These are phyloP conservation scores for Gephyroberyx darwinii DNA, from an alignment of 2,797 vertebrate genomes.

Conservation along the genomic window DNA sequence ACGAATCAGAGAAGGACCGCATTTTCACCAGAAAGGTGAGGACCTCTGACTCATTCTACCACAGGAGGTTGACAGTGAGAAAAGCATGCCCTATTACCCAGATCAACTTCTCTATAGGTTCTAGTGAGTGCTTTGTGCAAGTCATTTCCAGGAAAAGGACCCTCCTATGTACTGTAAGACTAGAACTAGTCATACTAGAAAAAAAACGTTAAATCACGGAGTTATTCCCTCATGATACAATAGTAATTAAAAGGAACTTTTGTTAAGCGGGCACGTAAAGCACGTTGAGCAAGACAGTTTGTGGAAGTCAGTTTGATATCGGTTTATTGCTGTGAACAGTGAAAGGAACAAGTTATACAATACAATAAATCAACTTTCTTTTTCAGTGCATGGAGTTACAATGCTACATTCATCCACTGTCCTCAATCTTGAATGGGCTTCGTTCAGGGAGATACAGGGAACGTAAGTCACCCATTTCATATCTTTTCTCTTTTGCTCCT, in stretches of 20 bases:
- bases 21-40: conserved; percentile 83
- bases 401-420: conserved; percentile 85
- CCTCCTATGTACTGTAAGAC: background rate
- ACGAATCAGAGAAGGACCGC: conserved; percentile 68
- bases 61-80: conserved; percentile 29
- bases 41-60: conserved; percentile 23
- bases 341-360: too few relatives aligned
- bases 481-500: conserved; percentile 13
- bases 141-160: conserved; percentile 50
- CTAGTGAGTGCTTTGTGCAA: conserved; percentile 22
- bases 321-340: background rate
- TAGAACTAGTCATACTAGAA: conserved; percentile 42
- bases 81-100: conserved; percentile 51
- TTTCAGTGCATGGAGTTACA: conserved; percentile 83
- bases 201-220: background rate
- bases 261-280: background rate
- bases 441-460: conserved; percentile 84
- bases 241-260: background rate
- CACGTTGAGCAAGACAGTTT: conserved; percentile 16
- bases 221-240: conserved; percentile 6
- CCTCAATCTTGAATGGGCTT: conserved; percentile 84
- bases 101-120: conserved; percentile 38
- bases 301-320: background rate
- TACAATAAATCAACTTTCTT: conserved; percentile 38
- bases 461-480: conserved; percentile 76